Conservation (phyloP, 2,888 invertebrate species). For the Chelonus formosanus region DNA sequence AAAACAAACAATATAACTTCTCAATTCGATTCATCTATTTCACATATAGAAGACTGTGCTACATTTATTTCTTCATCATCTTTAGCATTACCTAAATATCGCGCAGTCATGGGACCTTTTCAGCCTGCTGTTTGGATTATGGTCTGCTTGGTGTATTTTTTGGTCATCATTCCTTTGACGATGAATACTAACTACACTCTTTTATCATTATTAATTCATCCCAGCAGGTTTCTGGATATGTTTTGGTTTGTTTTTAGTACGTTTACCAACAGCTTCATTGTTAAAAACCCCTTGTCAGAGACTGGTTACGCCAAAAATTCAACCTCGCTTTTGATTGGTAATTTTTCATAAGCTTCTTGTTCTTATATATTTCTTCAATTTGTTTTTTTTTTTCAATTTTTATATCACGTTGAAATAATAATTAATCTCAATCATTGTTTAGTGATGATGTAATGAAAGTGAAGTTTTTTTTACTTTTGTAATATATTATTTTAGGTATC, state of each 20-base stretch:
- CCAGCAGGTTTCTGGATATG: constrained; percentile 82
- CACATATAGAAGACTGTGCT: constrained; percentile 80
- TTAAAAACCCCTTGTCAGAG: constrained; percentile 68
- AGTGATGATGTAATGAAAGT: neutral
- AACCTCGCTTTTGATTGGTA: constrained; percentile 78
- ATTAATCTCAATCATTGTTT: neutral
- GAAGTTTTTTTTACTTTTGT: neutral
- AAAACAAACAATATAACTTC: constrained; percentile 68
- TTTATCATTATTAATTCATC: constrained; percentile 73
- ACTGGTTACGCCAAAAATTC: constrained; percentile 73
- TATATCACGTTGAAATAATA: neutral
- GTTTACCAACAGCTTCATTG: constrained; percentile 81
- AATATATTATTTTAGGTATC: constrained; percentile 67
- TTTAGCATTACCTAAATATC: constrained; percentile 82
- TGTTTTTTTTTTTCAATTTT: constrained; percentile 1
- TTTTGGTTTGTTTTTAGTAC: constrained; percentile 89
- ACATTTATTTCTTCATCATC: constrained; percentile 80
- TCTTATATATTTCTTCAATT: constrained; percentile 21
- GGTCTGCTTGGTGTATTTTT: constrained; percentile 75
- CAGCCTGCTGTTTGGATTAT: constrained; percentile 84
- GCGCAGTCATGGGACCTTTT: constrained; percentile 85
- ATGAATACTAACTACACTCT: constrained; percentile 76
- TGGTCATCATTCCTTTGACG: constrained; percentile 78
- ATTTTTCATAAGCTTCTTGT: no score
- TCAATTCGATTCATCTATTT: constrained; percentile 71